phyloP scores from a whole-genome alignment of 2,888 invertebrate species.

The Orchesellides sinensis region DNA sequence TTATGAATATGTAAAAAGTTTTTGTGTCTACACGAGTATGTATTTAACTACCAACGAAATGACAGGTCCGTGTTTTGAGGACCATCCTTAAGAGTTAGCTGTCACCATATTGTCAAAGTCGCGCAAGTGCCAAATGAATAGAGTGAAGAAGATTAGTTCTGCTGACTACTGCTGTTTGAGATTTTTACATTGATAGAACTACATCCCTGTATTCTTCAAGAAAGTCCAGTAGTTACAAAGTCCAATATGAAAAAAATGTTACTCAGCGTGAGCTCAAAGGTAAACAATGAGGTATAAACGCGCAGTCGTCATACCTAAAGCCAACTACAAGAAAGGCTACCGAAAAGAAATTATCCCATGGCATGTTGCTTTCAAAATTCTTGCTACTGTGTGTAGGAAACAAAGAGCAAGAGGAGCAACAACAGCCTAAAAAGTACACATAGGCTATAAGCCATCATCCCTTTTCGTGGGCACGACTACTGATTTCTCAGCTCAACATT shows the following conservation, averaged over 20 bases:
- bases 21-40: background rate
- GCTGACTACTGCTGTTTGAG: background rate
- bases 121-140: conserved; percentile 61
- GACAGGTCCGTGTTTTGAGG: conserved; percentile 54
- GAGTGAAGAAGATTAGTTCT: conserved; percentile 52
- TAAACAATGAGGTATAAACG: conserved; percentile 55
- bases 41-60: conserved; percentile 45
- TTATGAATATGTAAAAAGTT: too few species aligned
- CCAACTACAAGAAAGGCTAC: conserved; percentile 40
- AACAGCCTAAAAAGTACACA: conserved; percentile 7
- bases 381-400: conserved; percentile 16
- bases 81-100: conserved; percentile 50
- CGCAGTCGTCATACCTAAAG: conserved; percentile 42
- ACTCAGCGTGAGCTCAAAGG: conserved; percentile 63
- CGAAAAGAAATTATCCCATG: conserved; percentile 55
- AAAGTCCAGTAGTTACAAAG: conserved; percentile 37
- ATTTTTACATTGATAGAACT: conserved; percentile 39
- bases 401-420: background rate
- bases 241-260: conserved; percentile 38
- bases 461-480: conserved; percentile 51
- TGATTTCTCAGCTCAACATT: background rate
- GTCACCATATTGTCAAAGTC: conserved; percentile 65
- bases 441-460: conserved; percentile 56
- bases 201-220: conserved; percentile 7
- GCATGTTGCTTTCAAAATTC: conserved; percentile 12